Evolutionary conservation across 2,888 invertebrate genomes (phyloP).

Genomic region (Nipponacmea schrenckii): DNA sequence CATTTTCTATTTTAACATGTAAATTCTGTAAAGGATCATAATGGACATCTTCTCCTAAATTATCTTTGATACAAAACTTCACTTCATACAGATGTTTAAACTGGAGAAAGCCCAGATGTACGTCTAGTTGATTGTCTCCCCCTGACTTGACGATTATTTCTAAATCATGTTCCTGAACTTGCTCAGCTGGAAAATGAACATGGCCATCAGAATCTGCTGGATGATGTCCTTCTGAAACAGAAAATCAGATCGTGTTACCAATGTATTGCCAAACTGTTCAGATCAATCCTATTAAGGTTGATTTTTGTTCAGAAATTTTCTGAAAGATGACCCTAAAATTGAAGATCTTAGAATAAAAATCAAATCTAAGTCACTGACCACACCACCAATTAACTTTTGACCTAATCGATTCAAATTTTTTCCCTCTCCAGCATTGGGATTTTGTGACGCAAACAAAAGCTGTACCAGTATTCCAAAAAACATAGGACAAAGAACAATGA

Average conservation of each 20-base stretch:
- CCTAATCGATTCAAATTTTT: no score
- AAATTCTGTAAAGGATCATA: constrained; percentile 57
- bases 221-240: not conserved
- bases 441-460: no score
- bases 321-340: no score
- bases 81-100: constrained; percentile 63
- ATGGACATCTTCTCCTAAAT: constrained; percentile 49
- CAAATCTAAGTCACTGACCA: no score
- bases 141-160: constrained; percentile 52
- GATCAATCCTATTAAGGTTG: no score
- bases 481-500: no score
- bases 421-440: no score
- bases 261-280: not conserved
- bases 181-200: constrained; percentile 50
- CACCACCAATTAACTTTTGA: no score
- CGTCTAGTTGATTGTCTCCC: constrained; percentile 45
- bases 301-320: no score
- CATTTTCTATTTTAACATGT: constrained; percentile 44
- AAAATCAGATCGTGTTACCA: not conserved
- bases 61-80: constrained; percentile 49
- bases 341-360: no score
- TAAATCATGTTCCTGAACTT: constrained; percentile 50
- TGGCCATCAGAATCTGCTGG: constrained; percentile 22
- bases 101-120: constrained; percentile 67
- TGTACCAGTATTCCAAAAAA: no score